Base-by-base conservation (phyloP, 2,888 invertebrate species). In the Nephrotoma flavescens region DNA sequence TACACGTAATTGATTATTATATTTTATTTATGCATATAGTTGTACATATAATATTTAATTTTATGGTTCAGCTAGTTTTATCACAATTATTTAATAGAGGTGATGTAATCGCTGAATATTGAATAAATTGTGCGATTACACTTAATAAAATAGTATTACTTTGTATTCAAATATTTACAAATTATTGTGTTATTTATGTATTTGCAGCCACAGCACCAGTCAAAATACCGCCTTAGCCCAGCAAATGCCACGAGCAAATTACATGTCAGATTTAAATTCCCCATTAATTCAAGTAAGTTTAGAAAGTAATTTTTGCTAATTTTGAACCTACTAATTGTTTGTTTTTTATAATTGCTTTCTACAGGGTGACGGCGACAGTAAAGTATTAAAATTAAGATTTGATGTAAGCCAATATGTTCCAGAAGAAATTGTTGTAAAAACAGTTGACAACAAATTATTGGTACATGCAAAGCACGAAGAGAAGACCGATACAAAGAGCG, bases 381-480 rank as follows among this genome's bases (percentile, higher is more conserved):
- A 98, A 92, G 96, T 96, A 91, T 94, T 99, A 89, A 97, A 98
- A 91, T 94, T 99, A 88, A 94, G 98, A 90, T 99, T 99, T 92
- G 99, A 99, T 92, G 98, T 99, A 89, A 97, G 97, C 90, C 98
- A 99, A 92, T 99, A 99, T 93, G 96, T 96, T 87, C 97, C 97
- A 86, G 99, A 99, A 92, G 99, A 99, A 93, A 98, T 99, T 91
- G 97, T 98, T 90, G 98, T 99, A 88, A 99, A 98, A 93, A 99
- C 99, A 88, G 97, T 98, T 89, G 99, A 99, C 93, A 98, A 98
- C 93, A 97, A 98, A 94, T 94, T 99, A 91, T 93, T 97, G 95
- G 97, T 98, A 86, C 97, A 98, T 91, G 99, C 99, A 88, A 98
- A 98, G 92, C 99, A 99, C 92, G 98, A 99, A 92, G 99, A 99